Percentiles rank a stretch among this genome's conserved stretches.
phyloP scores from a whole-genome alignment of 2,888 invertebrate genomes.

The Apamea monoglypha region DNA sequence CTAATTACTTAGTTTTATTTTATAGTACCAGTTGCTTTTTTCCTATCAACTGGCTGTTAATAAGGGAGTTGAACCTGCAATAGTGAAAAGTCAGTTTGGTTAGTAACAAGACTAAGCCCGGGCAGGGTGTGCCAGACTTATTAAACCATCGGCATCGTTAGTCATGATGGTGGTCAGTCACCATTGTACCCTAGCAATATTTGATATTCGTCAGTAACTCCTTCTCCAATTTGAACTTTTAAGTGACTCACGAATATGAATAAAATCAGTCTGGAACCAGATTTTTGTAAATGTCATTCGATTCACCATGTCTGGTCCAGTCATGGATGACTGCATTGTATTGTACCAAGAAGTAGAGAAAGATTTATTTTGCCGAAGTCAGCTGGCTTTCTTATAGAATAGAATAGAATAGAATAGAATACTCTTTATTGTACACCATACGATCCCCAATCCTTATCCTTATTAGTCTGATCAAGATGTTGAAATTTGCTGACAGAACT shows the following conservation, averaged over 20 bases:
- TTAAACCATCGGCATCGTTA: neutral
- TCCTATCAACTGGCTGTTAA: neutral
- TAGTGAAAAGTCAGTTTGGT: neutral
- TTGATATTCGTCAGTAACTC: neutral
- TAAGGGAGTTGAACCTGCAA: neutral
- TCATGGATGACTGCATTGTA: slow-evolving; percentile 5
- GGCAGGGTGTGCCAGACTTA: neutral
- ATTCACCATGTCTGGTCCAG: slow-evolving; percentile 19
- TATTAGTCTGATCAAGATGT: slow-evolving; percentile 23
- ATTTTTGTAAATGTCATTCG: slow-evolving; percentile 7
- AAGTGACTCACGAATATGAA: slow-evolving; percentile 13
- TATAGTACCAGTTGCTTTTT: too few relatives aligned
- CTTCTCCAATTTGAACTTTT: neutral
- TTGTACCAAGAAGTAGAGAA: slow-evolving; percentile 6
- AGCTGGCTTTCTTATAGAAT: slow-evolving; percentile 43
- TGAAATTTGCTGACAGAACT: slow-evolving; percentile 34
- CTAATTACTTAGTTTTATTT: too few relatives aligned
- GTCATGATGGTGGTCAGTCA: neutral
- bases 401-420: too few relatives aligned
- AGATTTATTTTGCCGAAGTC: slow-evolving; percentile 16
- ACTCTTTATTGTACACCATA: too few relatives aligned
- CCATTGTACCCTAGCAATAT: too few relatives aligned
- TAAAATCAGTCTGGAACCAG: slow-evolving; percentile 11
- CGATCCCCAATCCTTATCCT: too few relatives aligned
- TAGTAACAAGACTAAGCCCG: neutral